A percentile compares a stretch with the other conserved stretches of the same genome.
Conservation (phyloP, 2,113 vertebrate genomes). For the Alethe diademata region DNA sequence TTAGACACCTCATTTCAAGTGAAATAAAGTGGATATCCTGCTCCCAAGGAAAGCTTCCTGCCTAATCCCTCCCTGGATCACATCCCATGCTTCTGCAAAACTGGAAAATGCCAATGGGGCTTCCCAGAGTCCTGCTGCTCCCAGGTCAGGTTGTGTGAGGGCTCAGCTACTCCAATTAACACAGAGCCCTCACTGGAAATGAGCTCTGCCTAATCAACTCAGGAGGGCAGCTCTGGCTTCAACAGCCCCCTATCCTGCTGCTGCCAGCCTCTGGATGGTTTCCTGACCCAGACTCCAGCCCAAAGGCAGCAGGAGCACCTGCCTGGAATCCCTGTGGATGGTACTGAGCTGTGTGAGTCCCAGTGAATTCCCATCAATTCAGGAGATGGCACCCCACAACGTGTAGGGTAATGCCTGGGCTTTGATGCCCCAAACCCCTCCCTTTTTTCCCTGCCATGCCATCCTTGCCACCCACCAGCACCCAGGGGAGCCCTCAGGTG, state of each 20-base stretch:
- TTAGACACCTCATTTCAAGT: neutral
- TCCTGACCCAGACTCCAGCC: neutral
- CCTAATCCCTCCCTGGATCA: neutral
- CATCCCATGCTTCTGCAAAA: neutral
- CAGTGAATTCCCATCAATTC: neutral
- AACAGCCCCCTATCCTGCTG: neutral
- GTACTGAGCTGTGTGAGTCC: fast-evolving
- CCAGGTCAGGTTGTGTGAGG: neutral
- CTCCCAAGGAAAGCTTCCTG: neutral
- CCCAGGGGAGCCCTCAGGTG: fast-evolving
- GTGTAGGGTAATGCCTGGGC: neutral
- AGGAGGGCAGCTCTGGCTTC: neutral
- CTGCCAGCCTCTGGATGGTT: neutral
- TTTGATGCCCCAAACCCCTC: neutral
- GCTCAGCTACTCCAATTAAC: neutral
- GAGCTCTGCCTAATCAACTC: neutral
- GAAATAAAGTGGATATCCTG: neutral
- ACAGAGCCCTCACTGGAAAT: neutral
- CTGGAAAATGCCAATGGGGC: neutral
- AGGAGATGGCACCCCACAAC: conserved; percentile 11
- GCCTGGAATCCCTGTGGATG: fast-evolving
- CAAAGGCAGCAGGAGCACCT: neutral
- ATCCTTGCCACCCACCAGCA: neutral
- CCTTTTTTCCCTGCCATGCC: neutral
- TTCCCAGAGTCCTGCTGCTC: neutral